These are phyloP conservation scores for Drosophila jambulina DNA, from an alignment of 1,140 invertebrate genomes.

Conservation along the genomic window DNA sequence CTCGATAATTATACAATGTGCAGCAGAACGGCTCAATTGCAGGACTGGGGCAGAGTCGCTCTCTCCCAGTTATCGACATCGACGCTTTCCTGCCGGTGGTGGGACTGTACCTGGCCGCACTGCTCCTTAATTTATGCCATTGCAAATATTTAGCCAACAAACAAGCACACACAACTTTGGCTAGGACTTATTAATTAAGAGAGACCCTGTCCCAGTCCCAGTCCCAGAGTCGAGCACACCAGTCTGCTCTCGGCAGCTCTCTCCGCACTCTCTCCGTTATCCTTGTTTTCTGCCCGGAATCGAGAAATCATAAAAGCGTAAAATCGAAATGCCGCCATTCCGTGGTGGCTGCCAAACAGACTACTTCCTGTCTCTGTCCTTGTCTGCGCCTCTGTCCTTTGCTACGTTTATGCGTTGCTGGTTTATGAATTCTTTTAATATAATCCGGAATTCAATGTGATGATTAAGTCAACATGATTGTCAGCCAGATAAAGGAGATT, in stretches of 20 bases:
- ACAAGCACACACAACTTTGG: constrained; percentile 48
- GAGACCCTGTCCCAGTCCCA: constrained; percentile 24
- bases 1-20: constrained; percentile 74
- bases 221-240: constrained; percentile 3
- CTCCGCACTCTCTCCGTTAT: constrained; percentile 2
- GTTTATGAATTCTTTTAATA: not conserved
- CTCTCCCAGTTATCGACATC: constrained; percentile 40
- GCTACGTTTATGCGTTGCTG: not conserved
- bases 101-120: constrained; percentile 64
- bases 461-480: not conserved
- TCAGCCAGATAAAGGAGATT: not conserved
- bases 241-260: constrained; percentile 8
- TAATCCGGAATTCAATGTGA: not conserved
- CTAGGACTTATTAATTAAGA: constrained; percentile 77
- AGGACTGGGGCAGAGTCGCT: constrained; percentile 19
- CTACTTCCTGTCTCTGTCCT: constrained; percentile 57
- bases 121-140: constrained; percentile 68
- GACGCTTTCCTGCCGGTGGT: constrained; percentile 19
- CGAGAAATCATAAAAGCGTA: constrained; percentile 83
- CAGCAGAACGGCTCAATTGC: constrained; percentile 49
- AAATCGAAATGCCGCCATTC: constrained; percentile 79
- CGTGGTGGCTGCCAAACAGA: constrained; percentile 71
- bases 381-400: constrained; percentile 1
- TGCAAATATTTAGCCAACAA: constrained; percentile 80
- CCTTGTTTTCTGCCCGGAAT: constrained; percentile 39